Evolutionary conservation across 2,797 vertebrate genomes (phyloP), one percentile per base, ranked within the genome.

Genomic region (Psittacula echo): DNA sequence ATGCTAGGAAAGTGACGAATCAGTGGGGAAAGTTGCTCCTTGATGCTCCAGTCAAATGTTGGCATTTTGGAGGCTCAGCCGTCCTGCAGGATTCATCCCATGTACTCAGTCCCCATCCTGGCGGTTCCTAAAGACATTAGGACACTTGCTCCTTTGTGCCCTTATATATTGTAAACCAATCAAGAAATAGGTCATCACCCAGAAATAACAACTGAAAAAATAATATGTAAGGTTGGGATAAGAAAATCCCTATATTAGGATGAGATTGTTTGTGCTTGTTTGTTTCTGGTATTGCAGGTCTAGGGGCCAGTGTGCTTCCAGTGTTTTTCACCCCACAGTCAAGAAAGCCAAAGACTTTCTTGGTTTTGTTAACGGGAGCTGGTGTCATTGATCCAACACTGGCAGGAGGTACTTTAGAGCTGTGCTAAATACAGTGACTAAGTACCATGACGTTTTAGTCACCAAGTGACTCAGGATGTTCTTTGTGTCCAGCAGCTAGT

Each of bases 51-150:
- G 39, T n/a, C 1, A 8, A 64, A 29, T 11, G 6, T 48, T 41
- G 39, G 22, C 17, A 26, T 44, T 92, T 29, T 13, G 56, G 64
- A 51, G 60, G 82, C 9, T 6, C 42, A 72, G 32, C 20, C 5
- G 10, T 26, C 62, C 48, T 3, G 0, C 4, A 3, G 64, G 82
- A 70, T 74, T 83, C 61, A 44, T 37, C 62, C 30, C 12, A 11
- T 18, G 37, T 1, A 2, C 26, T 42, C 13, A 5, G 24, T 30
- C 24, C 15, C 30, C 13, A 13, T 30, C 39, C n/a, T 22, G 13
- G 11, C 1, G 0, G 17, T 61, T 79, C 51, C n/a, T 53, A 39
- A 53, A 68, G 39, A 51, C 7, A 2, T 39, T 30, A n/a, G 0
- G 5, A 54, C 45, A 32, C 21, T 64, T 39, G 17, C 9, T 74